Evolutionary conservation across 2,113 vertebrate species (phyloP).

Genomic region (Cyprinus carpio): DNA sequence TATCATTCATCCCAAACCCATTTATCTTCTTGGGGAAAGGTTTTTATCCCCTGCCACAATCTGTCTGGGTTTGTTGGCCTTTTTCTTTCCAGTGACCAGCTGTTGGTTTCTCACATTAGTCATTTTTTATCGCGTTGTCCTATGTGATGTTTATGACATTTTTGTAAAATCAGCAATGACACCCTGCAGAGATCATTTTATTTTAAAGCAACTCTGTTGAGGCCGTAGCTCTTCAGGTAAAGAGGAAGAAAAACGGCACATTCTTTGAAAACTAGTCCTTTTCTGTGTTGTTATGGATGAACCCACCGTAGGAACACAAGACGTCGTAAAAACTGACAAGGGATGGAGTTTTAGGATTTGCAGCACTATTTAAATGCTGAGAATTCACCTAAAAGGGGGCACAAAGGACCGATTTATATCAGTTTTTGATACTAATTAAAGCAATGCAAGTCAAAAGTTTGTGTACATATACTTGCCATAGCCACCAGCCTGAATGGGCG

Average conservation of each 20-base stretch:
- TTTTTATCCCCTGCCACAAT: not conserved
- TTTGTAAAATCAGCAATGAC: conserved; percentile 13
- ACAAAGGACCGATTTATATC: not conserved
- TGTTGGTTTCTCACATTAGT: not conserved
- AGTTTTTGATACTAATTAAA: not conserved
- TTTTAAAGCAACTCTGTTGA: conserved; percentile 60
- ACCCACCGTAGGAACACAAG: conserved; percentile 86
- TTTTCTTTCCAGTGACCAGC: not conserved
- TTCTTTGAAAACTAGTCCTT: conserved; percentile 64
- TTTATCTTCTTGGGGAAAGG: not conserved
- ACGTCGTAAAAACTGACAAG: conserved; percentile 85
- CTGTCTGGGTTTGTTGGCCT: not conserved
- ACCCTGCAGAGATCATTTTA: conserved; percentile 50
- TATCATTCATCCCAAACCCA: not conserved
- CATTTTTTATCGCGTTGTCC: conserved; percentile 9
- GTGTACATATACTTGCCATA: conserved; percentile 81
- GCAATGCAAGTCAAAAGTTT: not conserved
- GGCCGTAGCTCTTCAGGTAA: conserved; percentile 60
- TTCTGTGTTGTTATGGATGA: conserved; percentile 67
- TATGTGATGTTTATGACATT: conserved; percentile 39
- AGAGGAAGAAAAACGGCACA: conserved; percentile 74
- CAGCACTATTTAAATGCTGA: conserved; percentile 96
- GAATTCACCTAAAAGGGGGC: conserved; percentile 91
- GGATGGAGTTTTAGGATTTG: conserved; percentile 80
- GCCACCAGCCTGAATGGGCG: conserved; percentile 96